Evolutionary conservation across 2,888 invertebrate genomes (phyloP), one percentile per base, ranked within the genome.

Genomic region (Julus scanicus): DNA sequence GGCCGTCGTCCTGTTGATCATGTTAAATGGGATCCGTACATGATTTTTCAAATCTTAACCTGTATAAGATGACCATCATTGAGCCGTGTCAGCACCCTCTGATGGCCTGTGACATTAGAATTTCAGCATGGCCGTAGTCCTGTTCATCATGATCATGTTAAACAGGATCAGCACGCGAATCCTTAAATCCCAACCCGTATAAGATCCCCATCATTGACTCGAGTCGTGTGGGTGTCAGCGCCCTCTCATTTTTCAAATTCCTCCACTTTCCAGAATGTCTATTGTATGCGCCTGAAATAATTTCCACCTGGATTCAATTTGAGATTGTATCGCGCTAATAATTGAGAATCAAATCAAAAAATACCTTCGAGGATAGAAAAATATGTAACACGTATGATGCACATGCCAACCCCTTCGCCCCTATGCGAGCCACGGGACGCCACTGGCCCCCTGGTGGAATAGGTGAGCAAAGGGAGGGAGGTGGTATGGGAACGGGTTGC

Each of bases 321-420:
- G 29, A 71, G 71, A 71, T 71, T 20, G 71, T 71, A 71, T 71
- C 71, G 71, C 71, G 71, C 29, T 71, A 5, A 20, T 71, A 71
- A 71, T 71, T 71, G 71, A 71, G 71, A 71, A 71, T 71, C 71
- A 71, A 71, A 71, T 71, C 71, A 29, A 71, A 71, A 71, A 29
- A 71, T 71, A 20, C 20, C 71, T 29, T 29, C 71, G 71, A 71
- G 71, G 71, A 71, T 71, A 29, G 20, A 11, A 71, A 71, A 71
- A 71, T 71, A 71, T 71, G 71, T 71, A 71, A 29, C 71, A 17
- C 53, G 53, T 53, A 13, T 53, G 15, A 53, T 53, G 53, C 53
- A 20, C 71, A 71, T 71, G 71, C 71, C 71, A 71, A 71, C 71
- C 71, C 71, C 29, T 71, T 71, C 71, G 8, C 71, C 71, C 71